phyloP scores from a whole-genome alignment of 2,797 vertebrate species.

The Triplophysa yarkandensis region DNA sequence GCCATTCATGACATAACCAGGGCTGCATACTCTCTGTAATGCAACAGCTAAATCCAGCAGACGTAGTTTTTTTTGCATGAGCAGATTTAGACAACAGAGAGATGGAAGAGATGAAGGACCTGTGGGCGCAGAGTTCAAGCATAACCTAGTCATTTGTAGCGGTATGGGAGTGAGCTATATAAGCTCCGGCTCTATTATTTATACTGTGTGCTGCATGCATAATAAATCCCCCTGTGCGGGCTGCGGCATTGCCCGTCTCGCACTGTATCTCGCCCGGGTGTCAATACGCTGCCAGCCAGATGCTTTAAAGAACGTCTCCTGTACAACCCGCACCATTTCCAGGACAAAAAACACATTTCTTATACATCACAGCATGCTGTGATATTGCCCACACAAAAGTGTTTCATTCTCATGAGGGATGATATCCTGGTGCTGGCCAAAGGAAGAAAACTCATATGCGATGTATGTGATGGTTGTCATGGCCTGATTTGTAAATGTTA shows the following conservation, averaged over 20 bases:
- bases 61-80: conserved; percentile 1
- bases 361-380: conserved; percentile 12
- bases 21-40: neutral
- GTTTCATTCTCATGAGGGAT: neutral
- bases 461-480: neutral
- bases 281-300: conserved; percentile 2
- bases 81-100: conserved; percentile 29
- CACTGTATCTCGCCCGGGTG: conserved; percentile 2
- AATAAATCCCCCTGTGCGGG: conserved; percentile 28
- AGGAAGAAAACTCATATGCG: neutral
- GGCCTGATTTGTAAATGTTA: neutral
- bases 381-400: neutral
- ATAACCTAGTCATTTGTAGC: conserved; percentile 48
- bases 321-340: conserved; percentile 1
- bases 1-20: neutral
- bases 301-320: neutral
- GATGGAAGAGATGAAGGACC: conserved; percentile 36
- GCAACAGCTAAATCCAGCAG: conserved; percentile 12
- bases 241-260: conserved; percentile 16
- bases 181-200: conserved; percentile 46
- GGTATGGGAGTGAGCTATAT: conserved; percentile 42
- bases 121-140: conserved; percentile 26
- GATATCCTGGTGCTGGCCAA: neutral
- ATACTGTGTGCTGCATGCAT: conserved; percentile 45
- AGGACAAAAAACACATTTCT: conserved; percentile 12